A percentile compares a stretch with the other conserved stretches of the same genome.
Conservation (phyloP, 2,888 invertebrate genomes). For the Acronicta leporina region DNA sequence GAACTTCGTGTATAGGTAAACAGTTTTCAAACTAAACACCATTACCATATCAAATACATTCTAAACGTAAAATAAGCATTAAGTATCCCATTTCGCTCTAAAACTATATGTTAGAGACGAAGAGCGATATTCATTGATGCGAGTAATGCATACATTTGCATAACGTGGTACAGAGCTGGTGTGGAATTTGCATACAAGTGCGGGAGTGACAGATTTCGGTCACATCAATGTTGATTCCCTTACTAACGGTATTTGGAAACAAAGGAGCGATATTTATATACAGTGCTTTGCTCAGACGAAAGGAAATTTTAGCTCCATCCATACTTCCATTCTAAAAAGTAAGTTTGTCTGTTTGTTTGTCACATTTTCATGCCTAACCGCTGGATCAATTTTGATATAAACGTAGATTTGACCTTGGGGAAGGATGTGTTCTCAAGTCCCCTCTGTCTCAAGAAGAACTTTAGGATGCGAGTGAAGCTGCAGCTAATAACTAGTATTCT, state of each 20-base stretch:
- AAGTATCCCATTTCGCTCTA: conserved; percentile 33
- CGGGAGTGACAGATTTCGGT: conserved; percentile 65
- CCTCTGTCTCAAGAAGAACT: no score
- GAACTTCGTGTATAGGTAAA: conserved; percentile 57
- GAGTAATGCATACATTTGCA: conserved; percentile 60
- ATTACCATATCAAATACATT: conserved; percentile 56
- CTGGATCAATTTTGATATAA: no score
- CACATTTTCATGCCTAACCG: no score
- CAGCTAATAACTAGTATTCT: no score
- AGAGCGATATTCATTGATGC: conserved; percentile 51
- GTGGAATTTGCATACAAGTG: conserved; percentile 65
- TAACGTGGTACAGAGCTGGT: conserved; percentile 42
- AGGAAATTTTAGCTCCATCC: no score
- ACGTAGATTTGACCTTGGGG: no score
- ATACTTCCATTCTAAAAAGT: no score
- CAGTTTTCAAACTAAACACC: conserved; percentile 50
- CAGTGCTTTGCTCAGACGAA: no score
- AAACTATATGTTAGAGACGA: conserved; percentile 33
- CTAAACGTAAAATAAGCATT: conserved; percentile 48
- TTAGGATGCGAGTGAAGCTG: no score
- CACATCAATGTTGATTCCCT: conserved; percentile 53
- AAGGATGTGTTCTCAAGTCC: no score
- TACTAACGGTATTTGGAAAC: conserved; percentile 47
- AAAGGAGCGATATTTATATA: conserved; percentile 1
- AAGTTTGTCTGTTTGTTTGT: no score